These are phyloP conservation scores for Leptinotarsa undecemlineata DNA, from an alignment of 1,140 invertebrate species.

Conservation along the genomic window DNA sequence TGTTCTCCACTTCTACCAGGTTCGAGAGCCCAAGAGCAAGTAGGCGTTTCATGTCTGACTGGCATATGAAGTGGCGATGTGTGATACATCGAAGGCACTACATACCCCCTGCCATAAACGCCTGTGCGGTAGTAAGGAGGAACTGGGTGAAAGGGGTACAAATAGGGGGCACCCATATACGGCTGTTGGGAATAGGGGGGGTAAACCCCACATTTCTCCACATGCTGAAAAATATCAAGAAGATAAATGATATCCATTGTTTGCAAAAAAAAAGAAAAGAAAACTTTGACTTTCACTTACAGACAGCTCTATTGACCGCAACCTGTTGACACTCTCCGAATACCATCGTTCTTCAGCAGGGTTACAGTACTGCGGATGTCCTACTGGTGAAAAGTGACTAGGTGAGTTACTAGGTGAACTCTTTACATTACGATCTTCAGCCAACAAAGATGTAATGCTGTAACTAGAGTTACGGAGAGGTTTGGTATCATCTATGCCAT, in stretches of 20 bases:
- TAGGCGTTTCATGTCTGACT: constrained; percentile 46
- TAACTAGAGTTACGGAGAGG: constrained; percentile 57
- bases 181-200: constrained; percentile 41
- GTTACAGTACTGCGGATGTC: constrained; percentile 40
- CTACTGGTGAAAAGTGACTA: constrained; percentile 50
- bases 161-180: constrained; percentile 43
- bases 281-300: constrained; percentile 41
- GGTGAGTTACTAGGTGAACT: constrained; percentile 50
- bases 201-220: constrained; percentile 48
- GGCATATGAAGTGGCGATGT: constrained; percentile 39
- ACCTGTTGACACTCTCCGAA: constrained; percentile 52
- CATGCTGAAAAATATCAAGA: constrained; percentile 42
- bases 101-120: constrained; percentile 43
- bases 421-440: constrained; percentile 52
- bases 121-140: constrained; percentile 46
- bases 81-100: constrained; percentile 47
- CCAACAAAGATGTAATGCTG: constrained; percentile 77
- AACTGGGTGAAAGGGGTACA: constrained; percentile 47
- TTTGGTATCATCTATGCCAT: constrained; percentile 45
- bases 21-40: constrained; percentile 46
- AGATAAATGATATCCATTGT: background rate
- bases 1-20: constrained; percentile 40
- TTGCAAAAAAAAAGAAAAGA: constrained; percentile 10
- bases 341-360: constrained; percentile 51
- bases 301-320: constrained; percentile 53